A percentile compares a stretch with the other conserved stretches of the same genome.
phyloP scores from a whole-genome alignment of 2,113 vertebrate species.

The Ariopsis seemanni region DNA sequence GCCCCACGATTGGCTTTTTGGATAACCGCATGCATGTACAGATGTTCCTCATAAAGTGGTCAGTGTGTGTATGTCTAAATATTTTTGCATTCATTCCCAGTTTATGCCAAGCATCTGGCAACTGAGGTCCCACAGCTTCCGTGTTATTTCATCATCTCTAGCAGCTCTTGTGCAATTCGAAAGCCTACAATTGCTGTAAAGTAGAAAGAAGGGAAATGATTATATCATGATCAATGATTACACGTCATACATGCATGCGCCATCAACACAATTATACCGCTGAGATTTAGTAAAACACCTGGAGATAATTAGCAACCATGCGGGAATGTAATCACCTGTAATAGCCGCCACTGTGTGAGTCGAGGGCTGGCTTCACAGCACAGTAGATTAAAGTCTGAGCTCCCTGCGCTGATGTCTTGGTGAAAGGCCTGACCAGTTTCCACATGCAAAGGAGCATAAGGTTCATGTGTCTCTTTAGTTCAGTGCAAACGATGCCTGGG shows the following conservation, averaged over 20 bases:
- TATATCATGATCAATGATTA: neutral
- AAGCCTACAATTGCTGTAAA: constrained; percentile 53
- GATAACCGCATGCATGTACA: neutral
- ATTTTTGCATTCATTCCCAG: constrained; percentile 50
- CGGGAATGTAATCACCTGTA: constrained; percentile 52
- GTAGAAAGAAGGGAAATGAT: neutral
- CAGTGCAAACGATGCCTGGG: constrained; percentile 60
- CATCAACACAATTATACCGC: neutral
- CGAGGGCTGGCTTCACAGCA: constrained; percentile 54
- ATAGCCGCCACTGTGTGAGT: constrained; percentile 53
- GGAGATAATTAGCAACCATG: neutral
- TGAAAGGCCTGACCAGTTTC: constrained; percentile 54
- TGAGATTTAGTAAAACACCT: neutral
- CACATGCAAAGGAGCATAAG: constrained; percentile 45
- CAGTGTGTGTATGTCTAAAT: neutral
- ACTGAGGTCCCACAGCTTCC: constrained; percentile 62
- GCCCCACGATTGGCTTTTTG: neutral
- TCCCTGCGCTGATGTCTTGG: constrained; percentile 58
- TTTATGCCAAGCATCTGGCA: constrained; percentile 59
- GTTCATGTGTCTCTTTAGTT: constrained; percentile 58
- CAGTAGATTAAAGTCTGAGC: constrained; percentile 64
- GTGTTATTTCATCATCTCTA: constrained; percentile 55
- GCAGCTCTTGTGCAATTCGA: constrained; percentile 49
- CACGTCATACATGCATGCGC: neutral
- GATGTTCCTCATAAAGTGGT: neutral